Percentiles rank a stretch among this genome's conserved stretches.
Evolutionary conservation across 1,140 invertebrate genomes (phyloP).

Genomic region (Pseudomyrmex cubaensis): DNA sequence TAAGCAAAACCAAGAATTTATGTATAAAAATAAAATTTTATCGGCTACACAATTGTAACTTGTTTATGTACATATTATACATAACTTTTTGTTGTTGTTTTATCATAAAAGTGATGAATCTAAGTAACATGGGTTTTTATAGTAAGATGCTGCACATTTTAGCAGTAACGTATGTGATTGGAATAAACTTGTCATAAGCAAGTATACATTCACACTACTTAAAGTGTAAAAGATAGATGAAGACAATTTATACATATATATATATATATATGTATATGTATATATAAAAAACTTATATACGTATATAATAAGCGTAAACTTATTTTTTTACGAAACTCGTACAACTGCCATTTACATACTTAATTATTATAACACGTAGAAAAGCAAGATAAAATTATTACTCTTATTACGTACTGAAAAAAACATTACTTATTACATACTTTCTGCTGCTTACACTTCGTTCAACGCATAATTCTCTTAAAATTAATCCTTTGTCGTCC

Average conservation of each 20-base stretch:
- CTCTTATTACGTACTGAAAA: not conserved
- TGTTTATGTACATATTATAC: no score
- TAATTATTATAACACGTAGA: not conserved
- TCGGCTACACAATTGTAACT: no score
- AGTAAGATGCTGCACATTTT: no score
- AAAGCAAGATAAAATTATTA: slow-evolving; percentile 11
- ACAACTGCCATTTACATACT: slow-evolving; percentile 20
- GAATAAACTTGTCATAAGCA: no score
- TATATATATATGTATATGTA: no score
- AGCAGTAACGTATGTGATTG: no score
- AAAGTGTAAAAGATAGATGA: slow-evolving; percentile 56
- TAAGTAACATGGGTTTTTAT: no score
- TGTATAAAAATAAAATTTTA: no score
- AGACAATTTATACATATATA: slow-evolving; percentile 42
- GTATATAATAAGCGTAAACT: slow-evolving; percentile 56
- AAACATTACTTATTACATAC: slow-evolving; percentile 38
- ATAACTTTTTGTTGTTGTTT: no score
- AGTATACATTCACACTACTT: slow-evolving; percentile 21
- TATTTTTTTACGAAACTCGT: slow-evolving; percentile 44
- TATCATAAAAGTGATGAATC: no score
- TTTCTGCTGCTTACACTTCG: slow-evolving; percentile 37
- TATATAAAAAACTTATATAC: no score
- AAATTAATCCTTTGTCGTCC: slow-evolving; percentile 5
- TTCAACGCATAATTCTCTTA: slow-evolving; percentile 7
- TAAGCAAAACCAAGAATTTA: no score